Evolutionary conservation across 1,140 invertebrate genomes (phyloP).

Genomic region (Drosophila sp.): DNA sequence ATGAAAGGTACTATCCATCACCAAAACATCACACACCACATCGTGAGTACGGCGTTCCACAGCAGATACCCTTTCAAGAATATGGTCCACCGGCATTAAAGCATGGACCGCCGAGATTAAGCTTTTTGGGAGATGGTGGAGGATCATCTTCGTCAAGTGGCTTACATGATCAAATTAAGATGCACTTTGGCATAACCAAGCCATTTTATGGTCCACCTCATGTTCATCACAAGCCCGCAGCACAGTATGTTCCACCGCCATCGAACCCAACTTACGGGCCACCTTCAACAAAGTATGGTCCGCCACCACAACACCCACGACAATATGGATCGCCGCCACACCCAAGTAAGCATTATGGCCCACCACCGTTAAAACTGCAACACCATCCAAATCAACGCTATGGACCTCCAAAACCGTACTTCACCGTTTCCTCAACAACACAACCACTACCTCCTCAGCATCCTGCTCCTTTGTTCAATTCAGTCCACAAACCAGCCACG

Average conservation of each 20-base stretch:
- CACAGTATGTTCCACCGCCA: conserved; percentile 84
- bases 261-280: conserved; percentile 46
- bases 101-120: conserved; percentile 77
- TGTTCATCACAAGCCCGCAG: conserved; percentile 76
- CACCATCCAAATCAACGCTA: too few species aligned
- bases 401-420: conserved; percentile 43
- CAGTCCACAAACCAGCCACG: conserved; percentile 67
- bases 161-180: conserved; percentile 78
- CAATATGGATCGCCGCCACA: conserved; percentile 84
- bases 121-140: conserved; percentile 68
- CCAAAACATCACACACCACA: conserved; percentile 80
- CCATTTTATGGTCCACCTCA: conserved; percentile 85
- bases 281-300: conserved; percentile 79
- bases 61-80: conserved; percentile 76
- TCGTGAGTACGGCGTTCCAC: conserved; percentile 81
- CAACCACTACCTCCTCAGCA: conserved; percentile 82
- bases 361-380: too few species aligned
- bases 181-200: conserved; percentile 82
- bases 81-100: conserved; percentile 76
- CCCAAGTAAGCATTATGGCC: too few species aligned
- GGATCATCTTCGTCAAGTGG: conserved; percentile 19
- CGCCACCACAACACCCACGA: conserved; percentile 82
- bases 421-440: conserved; percentile 44
- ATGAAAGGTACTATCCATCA: conserved; percentile 65
- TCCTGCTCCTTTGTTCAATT: conserved; percentile 67